A percentile compares a stretch with the other conserved stretches of the same genome.
phyloP scores from a whole-genome alignment of 1,140 invertebrate genomes.

The Brachionus manjavacas region DNA sequence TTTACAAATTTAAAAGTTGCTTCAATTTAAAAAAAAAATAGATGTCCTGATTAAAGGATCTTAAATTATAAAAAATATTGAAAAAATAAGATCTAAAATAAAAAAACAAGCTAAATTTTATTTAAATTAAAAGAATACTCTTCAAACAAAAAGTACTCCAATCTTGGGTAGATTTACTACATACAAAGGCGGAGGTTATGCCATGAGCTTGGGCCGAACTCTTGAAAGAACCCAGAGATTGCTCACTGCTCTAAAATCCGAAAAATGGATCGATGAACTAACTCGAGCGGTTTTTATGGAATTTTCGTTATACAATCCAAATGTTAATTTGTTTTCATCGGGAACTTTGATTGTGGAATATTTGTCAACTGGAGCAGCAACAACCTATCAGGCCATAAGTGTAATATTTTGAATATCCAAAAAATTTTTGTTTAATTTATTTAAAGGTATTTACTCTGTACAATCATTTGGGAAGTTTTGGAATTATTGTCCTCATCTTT shows the following conservation, averaged over 20 bases:
- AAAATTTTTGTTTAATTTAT: no score
- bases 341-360: constrained; percentile 45
- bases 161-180: constrained; percentile 43
- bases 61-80: no score
- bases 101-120: not conserved
- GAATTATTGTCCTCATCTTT: constrained; percentile 52
- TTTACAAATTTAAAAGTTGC: no score
- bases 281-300: constrained; percentile 45
- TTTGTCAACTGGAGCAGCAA: constrained; percentile 46
- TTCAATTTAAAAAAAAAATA: no score
- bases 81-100: not conserved
- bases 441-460: constrained; percentile 53
- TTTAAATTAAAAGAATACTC: not conserved
- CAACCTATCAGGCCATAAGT: constrained; percentile 51
- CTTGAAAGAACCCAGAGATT: constrained; percentile 11
- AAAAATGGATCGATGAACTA: constrained; percentile 45
- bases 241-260: constrained; percentile 42
- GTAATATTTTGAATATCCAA: constrained; percentile 43
- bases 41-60: no score
- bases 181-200: constrained; percentile 53
- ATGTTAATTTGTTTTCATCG: constrained; percentile 46
- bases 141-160: constrained; percentile 36
- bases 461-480: constrained; percentile 54
- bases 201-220: constrained; percentile 45
- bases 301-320: constrained; percentile 46